A percentile compares a stretch with the other conserved stretches of the same genome.
These are phyloP conservation scores for Erithacus rubecula DNA, from an alignment of 2,797 vertebrate species.

Conservation along the genomic window DNA sequence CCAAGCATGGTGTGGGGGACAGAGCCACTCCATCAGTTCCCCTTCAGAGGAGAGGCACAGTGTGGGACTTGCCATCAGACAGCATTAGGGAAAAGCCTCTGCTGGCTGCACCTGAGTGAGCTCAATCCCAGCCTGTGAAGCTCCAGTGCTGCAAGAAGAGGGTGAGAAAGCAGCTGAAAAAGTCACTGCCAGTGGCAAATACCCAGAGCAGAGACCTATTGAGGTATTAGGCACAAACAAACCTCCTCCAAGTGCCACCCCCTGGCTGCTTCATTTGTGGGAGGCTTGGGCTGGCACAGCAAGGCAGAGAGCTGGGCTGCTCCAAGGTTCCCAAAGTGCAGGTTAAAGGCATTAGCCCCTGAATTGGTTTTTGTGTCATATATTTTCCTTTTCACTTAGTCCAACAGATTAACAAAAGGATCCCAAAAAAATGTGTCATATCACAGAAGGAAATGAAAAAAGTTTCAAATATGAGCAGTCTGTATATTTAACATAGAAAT, in stretches of 20 bases:
- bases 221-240: neutral
- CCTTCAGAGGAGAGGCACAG: neutral
- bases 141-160: neutral
- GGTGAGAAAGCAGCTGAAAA: neutral
- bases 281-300: neutral
- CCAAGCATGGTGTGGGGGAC: neutral
- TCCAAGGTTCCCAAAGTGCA: neutral
- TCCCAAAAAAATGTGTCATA: accelerated
- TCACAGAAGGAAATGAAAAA: neutral
- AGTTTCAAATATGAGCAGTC: neutral
- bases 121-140: neutral
- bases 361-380: neutral
- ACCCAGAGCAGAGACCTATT: neutral
- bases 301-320: neutral
- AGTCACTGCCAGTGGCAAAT: neutral
- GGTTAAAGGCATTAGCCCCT: neutral
- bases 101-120: neutral
- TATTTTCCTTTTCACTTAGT: neutral
- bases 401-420: neutral
- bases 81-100: neutral
- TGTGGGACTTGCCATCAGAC: neutral
- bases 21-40: neutral
- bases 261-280: accelerated
- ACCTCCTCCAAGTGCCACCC: neutral
- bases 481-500: neutral